These are phyloP conservation scores for Allolobophora icterica DNA, from an alignment of 2,888 invertebrate species.

Conservation along the genomic window DNA sequence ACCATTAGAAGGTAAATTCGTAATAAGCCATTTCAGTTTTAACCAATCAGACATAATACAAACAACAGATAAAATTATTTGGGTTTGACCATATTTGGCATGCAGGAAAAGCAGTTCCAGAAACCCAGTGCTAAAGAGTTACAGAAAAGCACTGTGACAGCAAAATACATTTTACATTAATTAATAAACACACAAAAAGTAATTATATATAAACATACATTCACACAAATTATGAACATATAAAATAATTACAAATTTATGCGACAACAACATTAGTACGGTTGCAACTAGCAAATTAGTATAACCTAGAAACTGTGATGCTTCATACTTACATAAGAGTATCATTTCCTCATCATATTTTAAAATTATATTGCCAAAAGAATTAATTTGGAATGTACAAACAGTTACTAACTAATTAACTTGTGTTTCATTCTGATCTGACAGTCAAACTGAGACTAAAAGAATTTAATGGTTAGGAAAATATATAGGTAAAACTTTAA, in stretches of 20 bases:
- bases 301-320: background rate
- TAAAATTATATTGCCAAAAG: background rate
- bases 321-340: background rate
- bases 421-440: background rate
- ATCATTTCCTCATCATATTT: background rate
- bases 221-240: background rate
- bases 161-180: background rate
- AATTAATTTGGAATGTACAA: background rate
- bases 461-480: background rate
- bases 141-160: background rate
- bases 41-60: background rate
- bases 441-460: background rate
- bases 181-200: background rate
- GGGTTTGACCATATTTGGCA: constrained; percentile 2
- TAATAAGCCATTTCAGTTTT: background rate
- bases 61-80: background rate
- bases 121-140: background rate
- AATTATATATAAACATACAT: background rate
- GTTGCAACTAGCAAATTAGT: background rate
- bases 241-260: background rate
- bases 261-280: background rate
- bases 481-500: background rate
- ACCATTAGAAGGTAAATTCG: background rate
- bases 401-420: background rate
- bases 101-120: background rate